Evolutionary conservation across 2,113 vertebrate species (phyloP).

Genomic region (Paracanthobrama guichenoti): DNA sequence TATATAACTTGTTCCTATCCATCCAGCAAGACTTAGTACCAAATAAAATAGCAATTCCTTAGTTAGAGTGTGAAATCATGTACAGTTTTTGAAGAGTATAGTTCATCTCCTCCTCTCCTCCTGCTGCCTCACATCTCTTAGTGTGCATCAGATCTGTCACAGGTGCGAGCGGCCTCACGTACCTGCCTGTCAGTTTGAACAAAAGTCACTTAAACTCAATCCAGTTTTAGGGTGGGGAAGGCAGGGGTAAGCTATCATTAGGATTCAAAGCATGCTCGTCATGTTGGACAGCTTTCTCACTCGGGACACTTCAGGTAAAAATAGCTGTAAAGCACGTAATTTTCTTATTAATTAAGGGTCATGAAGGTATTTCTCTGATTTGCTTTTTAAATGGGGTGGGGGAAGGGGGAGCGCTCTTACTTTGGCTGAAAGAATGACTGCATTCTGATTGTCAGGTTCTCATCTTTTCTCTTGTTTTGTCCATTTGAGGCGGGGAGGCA

Average conservation of each 20-base stretch:
- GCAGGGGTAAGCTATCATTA: slow-evolving; percentile 43
- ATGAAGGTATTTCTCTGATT: slow-evolving; percentile 31
- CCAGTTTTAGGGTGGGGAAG: slow-evolving; percentile 38
- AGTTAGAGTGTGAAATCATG: slow-evolving; percentile 84
- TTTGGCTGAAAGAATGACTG: slow-evolving; percentile 3
- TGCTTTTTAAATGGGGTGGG: slow-evolving; percentile 42
- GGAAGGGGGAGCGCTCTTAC: slow-evolving; percentile 19
- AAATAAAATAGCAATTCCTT: slow-evolving; percentile 89
- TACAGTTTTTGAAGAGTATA: slow-evolving; percentile 83
- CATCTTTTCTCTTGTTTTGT: not conserved
- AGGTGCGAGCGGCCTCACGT: slow-evolving; percentile 68
- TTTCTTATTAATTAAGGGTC: slow-evolving; percentile 7
- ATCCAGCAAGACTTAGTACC: slow-evolving; percentile 89
- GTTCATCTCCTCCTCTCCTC: slow-evolving; percentile 56
- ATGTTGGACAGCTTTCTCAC: slow-evolving; percentile 48
- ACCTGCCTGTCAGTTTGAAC: slow-evolving; percentile 44
- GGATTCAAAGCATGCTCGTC: slow-evolving; percentile 54
- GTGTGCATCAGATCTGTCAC: slow-evolving; percentile 77
- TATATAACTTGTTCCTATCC: slow-evolving; percentile 91
- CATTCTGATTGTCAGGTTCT: slow-evolving; percentile 31
- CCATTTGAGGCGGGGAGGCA: not conserved
- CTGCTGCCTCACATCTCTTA: slow-evolving; percentile 60
- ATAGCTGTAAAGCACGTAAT: slow-evolving; percentile 31
- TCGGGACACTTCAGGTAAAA: slow-evolving; percentile 52
- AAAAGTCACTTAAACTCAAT: slow-evolving; percentile 28